phyloP scores from a whole-genome alignment of 2,888 invertebrate genomes.

The Cerastis rubricosa region DNA sequence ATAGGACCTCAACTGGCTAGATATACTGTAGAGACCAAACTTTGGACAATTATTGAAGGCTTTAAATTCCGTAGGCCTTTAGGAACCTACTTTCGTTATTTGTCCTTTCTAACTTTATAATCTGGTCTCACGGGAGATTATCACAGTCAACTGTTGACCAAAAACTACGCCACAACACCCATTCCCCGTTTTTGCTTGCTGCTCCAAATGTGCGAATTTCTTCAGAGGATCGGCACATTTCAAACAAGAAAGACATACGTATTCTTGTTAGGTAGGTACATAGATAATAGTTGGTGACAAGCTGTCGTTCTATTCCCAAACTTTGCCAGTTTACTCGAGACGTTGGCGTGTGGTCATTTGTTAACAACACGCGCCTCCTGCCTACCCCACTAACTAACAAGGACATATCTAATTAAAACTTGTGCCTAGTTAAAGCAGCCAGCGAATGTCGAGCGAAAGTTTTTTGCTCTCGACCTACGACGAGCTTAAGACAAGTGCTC shows the following conservation, averaged over 20 bases:
- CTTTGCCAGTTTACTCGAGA: constrained; percentile 45
- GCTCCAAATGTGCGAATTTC: constrained; percentile 9
- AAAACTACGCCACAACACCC: not conserved
- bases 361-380: constrained; percentile 64
- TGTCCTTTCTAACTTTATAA: constrained; percentile 21
- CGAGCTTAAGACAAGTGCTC: constrained; percentile 25
- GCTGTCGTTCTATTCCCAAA: constrained; percentile 44
- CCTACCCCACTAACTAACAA: constrained; percentile 69
- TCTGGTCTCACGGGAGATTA: constrained; percentile 14
- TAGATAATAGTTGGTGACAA: constrained; percentile 31
- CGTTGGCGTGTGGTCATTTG: constrained; percentile 59
- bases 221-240: constrained; percentile 21
- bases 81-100: constrained; percentile 7
- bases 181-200: not conserved
- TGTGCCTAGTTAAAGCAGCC: constrained; percentile 66
- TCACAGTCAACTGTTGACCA: constrained; percentile 1
- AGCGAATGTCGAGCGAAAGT: constrained; percentile 68
- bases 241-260: constrained; percentile 15
- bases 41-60: constrained; percentile 46
- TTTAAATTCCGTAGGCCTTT: constrained; percentile 15
- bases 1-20: constrained; percentile 29
- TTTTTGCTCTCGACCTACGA: constrained; percentile 66
- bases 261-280: not conserved
- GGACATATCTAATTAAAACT: constrained; percentile 80
- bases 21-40: constrained; percentile 29